Percentiles rank a stretch among this genome's conserved stretches.
phyloP scores from a whole-genome alignment of 1,140 invertebrate genomes.

The Hypsibius dujardini region DNA sequence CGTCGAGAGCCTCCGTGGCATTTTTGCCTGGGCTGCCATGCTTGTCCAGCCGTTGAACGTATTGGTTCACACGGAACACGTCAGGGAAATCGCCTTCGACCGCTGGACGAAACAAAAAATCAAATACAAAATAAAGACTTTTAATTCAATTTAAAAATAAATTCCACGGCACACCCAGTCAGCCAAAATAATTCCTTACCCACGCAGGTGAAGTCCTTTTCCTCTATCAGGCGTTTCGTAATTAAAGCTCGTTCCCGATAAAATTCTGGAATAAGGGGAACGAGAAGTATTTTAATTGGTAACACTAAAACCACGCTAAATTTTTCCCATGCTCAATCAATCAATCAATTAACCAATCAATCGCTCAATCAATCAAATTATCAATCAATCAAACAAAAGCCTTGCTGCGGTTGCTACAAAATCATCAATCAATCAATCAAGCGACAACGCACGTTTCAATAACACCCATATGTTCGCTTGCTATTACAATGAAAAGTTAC shows the following conservation, averaged over 20 bases:
- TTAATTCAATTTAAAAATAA: background rate
- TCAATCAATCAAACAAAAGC: no score
- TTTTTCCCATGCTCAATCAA: no score
- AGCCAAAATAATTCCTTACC: background rate
- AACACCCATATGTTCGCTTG: no score
- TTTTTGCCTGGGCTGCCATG: background rate
- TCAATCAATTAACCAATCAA: no score
- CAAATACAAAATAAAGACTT: background rate
- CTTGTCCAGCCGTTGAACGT: conserved; percentile 9
- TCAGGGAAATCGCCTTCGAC: background rate
- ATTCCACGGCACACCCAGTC: background rate
- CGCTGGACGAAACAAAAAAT: background rate
- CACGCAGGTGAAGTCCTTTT: conserved; percentile 1
- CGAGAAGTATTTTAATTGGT: no score
- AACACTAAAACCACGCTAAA: no score
- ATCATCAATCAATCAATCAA: no score
- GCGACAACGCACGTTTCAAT: background rate
- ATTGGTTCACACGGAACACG: background rate
- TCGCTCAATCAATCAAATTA: no score
- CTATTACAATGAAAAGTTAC: no score
- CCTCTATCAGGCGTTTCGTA: conserved; percentile 6
- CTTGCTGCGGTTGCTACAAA: no score
- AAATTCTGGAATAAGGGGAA: background rate
- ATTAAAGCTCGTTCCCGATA: conserved; percentile 5
- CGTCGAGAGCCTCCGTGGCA: background rate